Evolutionary conservation across 1,140 invertebrate species (phyloP).

Genomic region (Pomacea maculata): DNA sequence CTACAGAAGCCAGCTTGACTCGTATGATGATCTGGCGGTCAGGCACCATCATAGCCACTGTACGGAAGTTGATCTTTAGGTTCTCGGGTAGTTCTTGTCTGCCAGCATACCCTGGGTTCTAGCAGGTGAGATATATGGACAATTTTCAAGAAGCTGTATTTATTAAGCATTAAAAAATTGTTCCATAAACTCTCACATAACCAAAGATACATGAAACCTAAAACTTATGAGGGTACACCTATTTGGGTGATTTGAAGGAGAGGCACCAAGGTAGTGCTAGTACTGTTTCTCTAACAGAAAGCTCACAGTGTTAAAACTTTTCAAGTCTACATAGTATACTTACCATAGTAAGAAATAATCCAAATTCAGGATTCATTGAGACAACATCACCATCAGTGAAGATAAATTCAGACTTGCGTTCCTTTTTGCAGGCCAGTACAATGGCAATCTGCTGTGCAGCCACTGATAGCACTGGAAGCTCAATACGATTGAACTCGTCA

Average conservation of each 20-base stretch:
- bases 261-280: not conserved
- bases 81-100: constrained; percentile 64
- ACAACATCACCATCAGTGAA: constrained; percentile 95
- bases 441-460: constrained; percentile 96
- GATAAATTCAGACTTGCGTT: constrained; percentile 84
- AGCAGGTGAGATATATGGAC: not conserved
- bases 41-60: constrained; percentile 65
- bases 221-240: no score
- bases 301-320: not conserved
- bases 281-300: not conserved
- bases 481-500: constrained; percentile 96
- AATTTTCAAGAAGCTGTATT: no score
- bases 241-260: not conserved
- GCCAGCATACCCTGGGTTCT: constrained; percentile 65
- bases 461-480: constrained; percentile 92
- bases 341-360: constrained; percentile 97
- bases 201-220: no score
- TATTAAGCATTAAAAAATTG: no score
- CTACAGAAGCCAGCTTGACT: constrained; percentile 63
- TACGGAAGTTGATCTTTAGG: constrained; percentile 62
- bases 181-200: no score
- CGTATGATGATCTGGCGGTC: constrained; percentile 68
- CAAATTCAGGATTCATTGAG: constrained; percentile 94
- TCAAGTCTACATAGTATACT: constrained; percentile 20
- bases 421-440: constrained; percentile 90